Conservation (phyloP, 2,113 vertebrate genomes). For the Spermophilus dauricus region DNA sequence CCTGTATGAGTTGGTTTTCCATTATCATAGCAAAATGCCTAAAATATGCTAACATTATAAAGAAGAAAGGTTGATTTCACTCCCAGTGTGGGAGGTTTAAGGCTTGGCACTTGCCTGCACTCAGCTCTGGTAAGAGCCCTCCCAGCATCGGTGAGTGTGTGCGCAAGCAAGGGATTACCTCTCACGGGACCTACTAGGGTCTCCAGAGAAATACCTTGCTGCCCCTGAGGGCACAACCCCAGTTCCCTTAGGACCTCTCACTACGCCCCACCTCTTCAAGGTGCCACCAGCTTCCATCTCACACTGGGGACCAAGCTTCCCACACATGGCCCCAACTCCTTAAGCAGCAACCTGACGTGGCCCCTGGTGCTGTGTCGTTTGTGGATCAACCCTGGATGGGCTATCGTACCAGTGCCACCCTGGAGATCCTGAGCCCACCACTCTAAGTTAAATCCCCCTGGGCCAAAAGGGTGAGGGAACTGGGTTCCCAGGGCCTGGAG, state of each 20-base stretch:
- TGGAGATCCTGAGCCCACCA: conserved; percentile 16
- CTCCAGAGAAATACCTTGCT: not conserved
- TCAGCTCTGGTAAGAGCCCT: not conserved
- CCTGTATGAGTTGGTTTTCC: not conserved
- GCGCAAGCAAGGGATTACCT: no score
- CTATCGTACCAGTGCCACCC: conserved; percentile 72
- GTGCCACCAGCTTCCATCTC: no score
- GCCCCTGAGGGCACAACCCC: not conserved
- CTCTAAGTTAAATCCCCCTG: not conserved
- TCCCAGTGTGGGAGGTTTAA: not conserved
- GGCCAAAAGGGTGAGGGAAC: not conserved
- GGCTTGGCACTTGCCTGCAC: not conserved
- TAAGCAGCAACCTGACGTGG: conserved; percentile 61
- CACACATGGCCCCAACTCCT: conserved; percentile 48
- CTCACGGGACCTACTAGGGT: no score
- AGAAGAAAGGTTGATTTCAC: not conserved
- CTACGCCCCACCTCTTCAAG: not conserved
- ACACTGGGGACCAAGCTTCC: not conserved
- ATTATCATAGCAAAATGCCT: not conserved
- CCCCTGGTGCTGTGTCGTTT: conserved; percentile 64
- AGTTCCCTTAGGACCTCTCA: not conserved
- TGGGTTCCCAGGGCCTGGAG: not conserved
- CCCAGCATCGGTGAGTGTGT: no score
- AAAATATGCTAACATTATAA: not conserved
- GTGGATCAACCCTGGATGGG: conserved; percentile 73